Percentiles rank a stretch among this genome's conserved stretches.
phyloP scores from a whole-genome alignment of 2,888 invertebrate genomes.

The Clunio marinus region DNA sequence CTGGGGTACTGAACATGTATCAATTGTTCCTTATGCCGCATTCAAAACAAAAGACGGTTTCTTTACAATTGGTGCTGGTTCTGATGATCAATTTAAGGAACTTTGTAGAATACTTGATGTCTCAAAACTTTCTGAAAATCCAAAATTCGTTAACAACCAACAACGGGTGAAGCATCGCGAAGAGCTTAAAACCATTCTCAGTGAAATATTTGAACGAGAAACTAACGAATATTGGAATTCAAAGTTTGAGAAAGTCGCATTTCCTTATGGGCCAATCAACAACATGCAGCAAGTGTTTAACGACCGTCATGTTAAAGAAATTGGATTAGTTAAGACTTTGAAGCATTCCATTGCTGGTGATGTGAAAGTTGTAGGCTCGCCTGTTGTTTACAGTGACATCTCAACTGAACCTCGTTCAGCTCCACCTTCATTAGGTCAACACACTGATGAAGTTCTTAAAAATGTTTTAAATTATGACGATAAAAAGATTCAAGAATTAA shows the following conservation, averaged over 20 bases:
- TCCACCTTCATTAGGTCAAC: conserved; percentile 84
- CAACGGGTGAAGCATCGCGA: conserved; percentile 71
- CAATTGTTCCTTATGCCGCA: conserved; percentile 90
- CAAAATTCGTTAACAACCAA: conserved; percentile 67
- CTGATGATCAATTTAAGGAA: conserved; percentile 72
- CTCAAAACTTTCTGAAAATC: conserved; percentile 58
- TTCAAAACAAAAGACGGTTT: conserved; percentile 79
- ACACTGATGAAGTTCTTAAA: conserved; percentile 73
- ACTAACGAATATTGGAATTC: conserved; percentile 70
- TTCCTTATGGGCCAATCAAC: conserved; percentile 90
- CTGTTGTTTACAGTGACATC: conserved; percentile 74
- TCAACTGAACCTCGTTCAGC: conserved; percentile 65
- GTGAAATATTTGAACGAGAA: conserved; percentile 58
- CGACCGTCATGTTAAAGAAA: conserved; percentile 76
- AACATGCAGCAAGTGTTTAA: conserved; percentile 77
- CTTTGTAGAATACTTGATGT: conserved; percentile 64
- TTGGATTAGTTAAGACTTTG: conserved; percentile 67
- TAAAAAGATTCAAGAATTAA: conserved; percentile 56
- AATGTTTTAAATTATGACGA: conserved; percentile 62
- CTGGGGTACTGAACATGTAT: conserved; percentile 92
- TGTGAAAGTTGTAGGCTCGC: conserved; percentile 78
- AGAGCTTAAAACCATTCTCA: conserved; percentile 61
- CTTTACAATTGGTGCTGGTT: conserved; percentile 83
- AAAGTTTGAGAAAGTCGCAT: conserved; percentile 66
- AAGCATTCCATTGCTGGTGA: conserved; percentile 65